Conservation (phyloP, 2,888 invertebrate species). For the Tribolium freemani region DNA sequence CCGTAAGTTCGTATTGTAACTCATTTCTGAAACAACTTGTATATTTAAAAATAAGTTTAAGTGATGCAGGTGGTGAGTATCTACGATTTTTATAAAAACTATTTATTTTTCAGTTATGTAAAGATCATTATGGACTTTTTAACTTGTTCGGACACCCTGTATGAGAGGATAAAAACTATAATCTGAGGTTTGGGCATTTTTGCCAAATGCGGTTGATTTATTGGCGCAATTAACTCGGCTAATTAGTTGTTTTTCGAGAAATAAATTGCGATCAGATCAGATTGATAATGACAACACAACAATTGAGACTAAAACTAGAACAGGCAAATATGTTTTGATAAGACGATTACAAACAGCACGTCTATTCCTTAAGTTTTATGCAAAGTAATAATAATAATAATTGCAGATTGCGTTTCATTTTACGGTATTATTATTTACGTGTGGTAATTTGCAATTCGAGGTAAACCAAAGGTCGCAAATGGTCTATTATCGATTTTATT, state of each 20-base stretch:
- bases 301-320: too few species aligned
- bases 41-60: too few species aligned
- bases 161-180: too few species aligned
- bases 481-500: background rate
- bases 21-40: too few species aligned
- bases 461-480: conserved; percentile 10
- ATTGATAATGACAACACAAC: too few species aligned
- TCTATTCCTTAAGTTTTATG: background rate
- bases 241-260: background rate
- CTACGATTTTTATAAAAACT: too few species aligned
- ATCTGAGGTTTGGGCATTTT: background rate
- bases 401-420: conserved; percentile 14
- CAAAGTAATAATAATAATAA: conserved; percentile 4
- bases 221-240: background rate
- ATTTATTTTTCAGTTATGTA: too few species aligned
- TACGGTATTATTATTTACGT: conserved; percentile 9
- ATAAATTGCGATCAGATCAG: too few species aligned
- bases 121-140: too few species aligned
- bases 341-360: background rate
- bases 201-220: background rate
- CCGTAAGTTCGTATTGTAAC: too few species aligned
- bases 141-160: too few species aligned
- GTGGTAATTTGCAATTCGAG: conserved; percentile 2
- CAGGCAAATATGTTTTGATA: background rate
- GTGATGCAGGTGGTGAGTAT: too few species aligned